A percentile compares a stretch with the other conserved stretches of the same genome.
Conservation (phyloP, 92 coral and sea anemone genomes). For the Paramuricea clavata region DNA sequence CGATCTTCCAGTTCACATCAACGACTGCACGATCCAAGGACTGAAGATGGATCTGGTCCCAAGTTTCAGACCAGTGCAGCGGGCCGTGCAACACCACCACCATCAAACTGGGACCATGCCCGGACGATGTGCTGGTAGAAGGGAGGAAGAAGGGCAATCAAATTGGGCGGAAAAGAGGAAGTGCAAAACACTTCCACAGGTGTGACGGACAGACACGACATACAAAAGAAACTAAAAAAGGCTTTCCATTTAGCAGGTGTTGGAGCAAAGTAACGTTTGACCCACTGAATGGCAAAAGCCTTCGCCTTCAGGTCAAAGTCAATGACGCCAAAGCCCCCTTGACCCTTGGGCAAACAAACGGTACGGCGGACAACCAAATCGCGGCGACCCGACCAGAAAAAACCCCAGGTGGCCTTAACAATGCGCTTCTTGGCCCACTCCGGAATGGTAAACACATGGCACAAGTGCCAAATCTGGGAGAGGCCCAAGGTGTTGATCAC, state of each 20-base stretch:
- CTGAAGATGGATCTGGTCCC: background rate
- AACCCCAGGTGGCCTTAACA: background rate
- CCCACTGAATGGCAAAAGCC: background rate
- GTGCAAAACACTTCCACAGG: background rate
- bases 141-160: background rate
- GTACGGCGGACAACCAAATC: conserved; percentile 18
- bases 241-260: background rate
- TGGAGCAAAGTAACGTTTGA: background rate
- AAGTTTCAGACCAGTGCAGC: conserved; percentile 37
- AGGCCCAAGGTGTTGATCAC: conserved; percentile 45
- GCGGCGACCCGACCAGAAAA: background rate
- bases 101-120: background rate
- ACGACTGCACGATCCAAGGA: background rate
- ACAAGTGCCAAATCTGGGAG: conserved; percentile 25
- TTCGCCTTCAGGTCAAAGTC: background rate
- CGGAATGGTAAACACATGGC: background rate
- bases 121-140: conserved; percentile 8
- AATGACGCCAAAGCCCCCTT: conserved; percentile 43
- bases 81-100: background rate
- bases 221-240: too few species aligned
- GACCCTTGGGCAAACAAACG: background rate
- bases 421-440: background rate
- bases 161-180: background rate
- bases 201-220: too few species aligned
- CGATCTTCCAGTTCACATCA: conserved; percentile 49